A percentile compares a stretch with the other conserved stretches of the same genome.
phyloP scores from a whole-genome alignment of 2,888 invertebrate genomes.

The Apodemia zela region DNA sequence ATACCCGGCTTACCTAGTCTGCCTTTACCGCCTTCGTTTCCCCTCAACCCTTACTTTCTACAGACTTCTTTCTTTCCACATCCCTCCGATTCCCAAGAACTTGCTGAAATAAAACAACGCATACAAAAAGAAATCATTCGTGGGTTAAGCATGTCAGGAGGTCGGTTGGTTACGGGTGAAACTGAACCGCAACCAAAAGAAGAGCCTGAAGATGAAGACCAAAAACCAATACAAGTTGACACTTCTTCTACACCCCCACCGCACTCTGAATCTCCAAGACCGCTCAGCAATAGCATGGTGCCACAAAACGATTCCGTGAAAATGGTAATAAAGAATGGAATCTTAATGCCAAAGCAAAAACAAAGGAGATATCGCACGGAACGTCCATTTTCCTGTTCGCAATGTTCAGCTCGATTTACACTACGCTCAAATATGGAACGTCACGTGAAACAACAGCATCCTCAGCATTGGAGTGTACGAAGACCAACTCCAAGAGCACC shows the following conservation, averaged over 20 bases:
- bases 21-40: conserved; percentile 81
- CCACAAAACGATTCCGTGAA: conserved; percentile 85
- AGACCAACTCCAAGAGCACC: conserved; percentile 77
- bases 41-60: conserved; percentile 83
- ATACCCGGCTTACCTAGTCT: conserved; percentile 77
- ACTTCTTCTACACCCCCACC: conserved; percentile 69
- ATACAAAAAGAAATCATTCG: conserved; percentile 83
- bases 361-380: conserved; percentile 94
- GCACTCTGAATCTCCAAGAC: conserved; percentile 70
- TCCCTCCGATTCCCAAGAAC: conserved; percentile 79
- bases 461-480: conserved; percentile 92
- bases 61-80: conserved; percentile 78
- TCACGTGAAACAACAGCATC: conserved; percentile 96
- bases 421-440: conserved; percentile 96
- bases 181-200: conserved; percentile 56
- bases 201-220: conserved; percentile 78
- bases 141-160: conserved; percentile 85
- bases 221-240: conserved; percentile 63
- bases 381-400: conserved; percentile 93
- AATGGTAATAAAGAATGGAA: conserved; percentile 94
- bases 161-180: conserved; percentile 78
- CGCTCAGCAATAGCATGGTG: conserved; percentile 62
- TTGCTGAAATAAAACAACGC: conserved; percentile 85
- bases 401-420: conserved; percentile 94
- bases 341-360: conserved; percentile 94